Evolutionary conservation across 2,888 invertebrate genomes (phyloP).

Genomic region (Margaritifera margaritifera): DNA sequence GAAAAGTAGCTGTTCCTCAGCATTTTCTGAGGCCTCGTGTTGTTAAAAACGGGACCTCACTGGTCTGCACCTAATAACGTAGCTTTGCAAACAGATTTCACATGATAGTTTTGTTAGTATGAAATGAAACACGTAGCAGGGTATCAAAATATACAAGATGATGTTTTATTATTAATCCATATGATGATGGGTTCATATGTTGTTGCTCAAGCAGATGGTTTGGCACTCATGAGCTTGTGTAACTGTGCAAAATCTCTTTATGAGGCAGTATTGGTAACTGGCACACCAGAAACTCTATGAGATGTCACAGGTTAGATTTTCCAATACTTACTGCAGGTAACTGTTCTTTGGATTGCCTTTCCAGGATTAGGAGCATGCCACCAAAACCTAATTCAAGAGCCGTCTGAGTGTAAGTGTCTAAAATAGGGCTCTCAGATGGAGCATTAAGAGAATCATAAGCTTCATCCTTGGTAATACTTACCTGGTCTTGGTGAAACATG

Average conservation of each 20-base stretch:
- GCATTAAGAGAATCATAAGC: slow-evolving; percentile 9
- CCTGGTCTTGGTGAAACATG: slow-evolving; percentile 13
- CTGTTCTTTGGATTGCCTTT: slow-evolving; percentile 26
- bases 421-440: slow-evolving; percentile 6
- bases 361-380: slow-evolving; percentile 22
- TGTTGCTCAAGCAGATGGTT: slow-evolving; percentile 15
- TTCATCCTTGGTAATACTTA: slow-evolving; percentile 4
- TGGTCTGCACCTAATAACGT: no score
- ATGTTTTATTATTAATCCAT: no score
- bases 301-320: not conserved
- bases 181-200: slow-evolving; percentile 19
- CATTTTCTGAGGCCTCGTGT: no score
- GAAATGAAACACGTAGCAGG: no score
- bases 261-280: slow-evolving; percentile 12
- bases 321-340: slow-evolving; percentile 23
- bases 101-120: no score
- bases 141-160: no score
- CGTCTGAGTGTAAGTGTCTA: slow-evolving; percentile 19
- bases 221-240: slow-evolving; percentile 15
- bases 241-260: slow-evolving; percentile 16
- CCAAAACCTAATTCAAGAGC: slow-evolving; percentile 11
- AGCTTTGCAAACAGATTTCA: no score
- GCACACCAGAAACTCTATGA: not conserved
- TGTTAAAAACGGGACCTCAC: no score
- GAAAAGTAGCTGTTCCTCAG: no score